Base-by-base conservation (phyloP, 2,797 vertebrate genomes). In the Oryzias dopingdopingensis region DNA sequence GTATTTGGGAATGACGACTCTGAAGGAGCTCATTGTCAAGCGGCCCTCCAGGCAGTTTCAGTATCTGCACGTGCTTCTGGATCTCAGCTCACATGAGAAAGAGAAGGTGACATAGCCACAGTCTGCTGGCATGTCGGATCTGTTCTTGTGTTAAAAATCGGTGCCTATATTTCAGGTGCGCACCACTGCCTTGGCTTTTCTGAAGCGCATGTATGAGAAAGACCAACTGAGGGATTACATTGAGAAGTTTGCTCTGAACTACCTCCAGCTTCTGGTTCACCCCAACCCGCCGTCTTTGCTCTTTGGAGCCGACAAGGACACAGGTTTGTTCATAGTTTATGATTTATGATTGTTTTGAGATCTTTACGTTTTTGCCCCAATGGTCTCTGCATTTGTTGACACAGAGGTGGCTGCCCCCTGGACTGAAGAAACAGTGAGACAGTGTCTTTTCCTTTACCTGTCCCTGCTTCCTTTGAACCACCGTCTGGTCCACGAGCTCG, bases 201-300 rank as follows among this genome's bases (percentile, higher is more conserved):
- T 98, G 61, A 98, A 97, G 78, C 87, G 94, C 1, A 93, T 98
- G 93, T 98, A 98, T 0, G 96, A 98, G 83, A 96, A 95, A 65
- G 95, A 96, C 2, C 94, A 95, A 16, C 92, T 98, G 14, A 88
- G 95, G 3, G 95, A 95, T 53, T 98, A 96, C 24, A 94, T 98
- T 1, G 96, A 98, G 86, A 97, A 96, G 70, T 98, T 96, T 42
- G 96, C 95, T 1, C 91, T 98, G 53, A 98, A 97, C 85, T 97
- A 97, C 89, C 90, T 98, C 79, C 96, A 98, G 91, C 94, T 97
- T 0, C 83, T 98, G 37, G 96, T 97, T n/a, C 96, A 98, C 51
- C 96, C 96, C 49, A 98, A 98, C 80, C 96, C 96, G 0, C 96
- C 96, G 0, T 97, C 96, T 0, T 87, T 97, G 62, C 93, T 98